Conservation (phyloP, 2,113 vertebrate genomes). For the Garra rufa region DNA sequence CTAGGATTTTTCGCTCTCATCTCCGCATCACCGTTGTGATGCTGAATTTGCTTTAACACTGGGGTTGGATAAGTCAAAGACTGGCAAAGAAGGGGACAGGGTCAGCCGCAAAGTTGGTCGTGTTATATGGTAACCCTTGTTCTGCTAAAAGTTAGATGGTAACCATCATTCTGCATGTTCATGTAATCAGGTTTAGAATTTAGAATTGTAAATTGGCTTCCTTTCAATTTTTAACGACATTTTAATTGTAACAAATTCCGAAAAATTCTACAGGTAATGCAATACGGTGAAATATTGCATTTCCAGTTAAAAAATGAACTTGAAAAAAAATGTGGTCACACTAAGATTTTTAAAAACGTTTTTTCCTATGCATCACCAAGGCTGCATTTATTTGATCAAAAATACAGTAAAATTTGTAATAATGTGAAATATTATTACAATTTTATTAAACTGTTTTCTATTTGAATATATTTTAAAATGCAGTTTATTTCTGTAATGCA, state of each 20-base stretch:
- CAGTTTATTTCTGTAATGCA: too few relatives aligned
- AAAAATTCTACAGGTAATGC: too few relatives aligned
- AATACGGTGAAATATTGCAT: background rate
- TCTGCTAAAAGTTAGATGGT: background rate
- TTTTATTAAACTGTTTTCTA: background rate
- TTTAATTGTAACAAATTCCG: too few relatives aligned
- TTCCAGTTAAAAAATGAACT: too few relatives aligned
- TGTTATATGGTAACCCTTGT: background rate
- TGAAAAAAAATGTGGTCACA: background rate
- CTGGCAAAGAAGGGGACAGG: conserved; percentile 31
- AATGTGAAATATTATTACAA: background rate
- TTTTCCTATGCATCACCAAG: background rate
- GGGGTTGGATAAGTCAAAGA: conserved; percentile 36
- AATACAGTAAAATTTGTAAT: background rate
- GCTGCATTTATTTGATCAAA: background rate
- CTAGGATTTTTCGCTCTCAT: conserved; percentile 13
- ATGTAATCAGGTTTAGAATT: background rate
- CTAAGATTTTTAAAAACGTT: background rate
- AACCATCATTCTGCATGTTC: background rate
- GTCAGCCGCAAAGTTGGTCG: conserved; percentile 15
- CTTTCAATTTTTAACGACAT: background rate
- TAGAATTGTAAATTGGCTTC: background rate
- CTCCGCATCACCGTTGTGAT: conserved; percentile 19
- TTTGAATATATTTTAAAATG: background rate
- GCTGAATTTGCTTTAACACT: conserved; percentile 43